Conservation (phyloP, 2,113 vertebrate species). For the Alligator mississippiensis region DNA sequence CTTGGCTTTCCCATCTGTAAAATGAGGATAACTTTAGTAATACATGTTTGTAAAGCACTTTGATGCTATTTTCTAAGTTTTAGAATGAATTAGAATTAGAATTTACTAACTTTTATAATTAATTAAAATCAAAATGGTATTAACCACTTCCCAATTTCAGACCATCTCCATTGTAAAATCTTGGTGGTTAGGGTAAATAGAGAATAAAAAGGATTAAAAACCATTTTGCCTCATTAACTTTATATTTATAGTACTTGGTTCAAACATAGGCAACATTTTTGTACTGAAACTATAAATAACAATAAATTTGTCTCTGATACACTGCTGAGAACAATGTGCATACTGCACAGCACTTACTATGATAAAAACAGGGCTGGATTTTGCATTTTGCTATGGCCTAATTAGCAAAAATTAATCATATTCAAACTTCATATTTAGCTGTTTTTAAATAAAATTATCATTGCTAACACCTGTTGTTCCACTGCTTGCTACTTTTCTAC, state of each 20-base stretch:
- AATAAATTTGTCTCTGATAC: neutral
- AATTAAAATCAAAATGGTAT: too few relatives aligned
- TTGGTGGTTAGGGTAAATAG: neutral
- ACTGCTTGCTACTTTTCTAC: neutral
- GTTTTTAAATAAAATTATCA: neutral
- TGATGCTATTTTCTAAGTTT: too few relatives aligned
- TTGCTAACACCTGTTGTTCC: neutral
- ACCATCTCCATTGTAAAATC: neutral
- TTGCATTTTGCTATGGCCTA: neutral
- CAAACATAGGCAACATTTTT: neutral
- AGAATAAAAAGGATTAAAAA: slow-evolving; percentile 9
- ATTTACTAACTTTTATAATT: too few relatives aligned
- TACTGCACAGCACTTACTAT: neutral
- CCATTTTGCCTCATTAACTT: neutral
- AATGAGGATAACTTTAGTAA: neutral
- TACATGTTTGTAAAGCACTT: neutral
- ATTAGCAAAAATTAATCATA: neutral
- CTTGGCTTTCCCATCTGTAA: neutral
- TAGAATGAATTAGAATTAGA: too few relatives aligned
- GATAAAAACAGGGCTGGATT: neutral
- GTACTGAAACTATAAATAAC: neutral
- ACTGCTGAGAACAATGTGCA: neutral
- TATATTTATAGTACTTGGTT: neutral
- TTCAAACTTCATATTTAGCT: neutral
- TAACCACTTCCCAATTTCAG: too few relatives aligned